Conservation (phyloP, 2,113 vertebrate genomes). For the Gracilinanus agilis region DNA sequence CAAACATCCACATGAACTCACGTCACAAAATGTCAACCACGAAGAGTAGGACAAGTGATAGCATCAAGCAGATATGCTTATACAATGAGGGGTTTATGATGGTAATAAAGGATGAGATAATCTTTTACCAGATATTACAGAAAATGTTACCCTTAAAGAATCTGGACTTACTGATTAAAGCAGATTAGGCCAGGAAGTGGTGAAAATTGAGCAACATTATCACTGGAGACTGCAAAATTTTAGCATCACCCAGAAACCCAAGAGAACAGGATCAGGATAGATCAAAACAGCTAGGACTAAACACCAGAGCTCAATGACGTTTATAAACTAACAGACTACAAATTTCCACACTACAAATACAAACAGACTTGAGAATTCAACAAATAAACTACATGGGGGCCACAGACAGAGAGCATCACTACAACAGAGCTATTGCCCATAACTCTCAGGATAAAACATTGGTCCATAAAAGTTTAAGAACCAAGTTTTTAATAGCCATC, state of each 20-base stretch:
- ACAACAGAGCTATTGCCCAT: neutral
- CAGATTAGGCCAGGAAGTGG: neutral
- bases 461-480: neutral
- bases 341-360: neutral
- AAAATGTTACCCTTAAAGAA: neutral
- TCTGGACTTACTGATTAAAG: neutral
- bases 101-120: neutral
- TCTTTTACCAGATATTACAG: neutral
- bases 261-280: neutral
- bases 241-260: neutral
- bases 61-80: neutral
- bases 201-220: neutral
- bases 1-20: neutral
- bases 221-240: neutral
- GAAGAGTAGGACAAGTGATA: neutral
- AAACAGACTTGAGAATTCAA: neutral
- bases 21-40: neutral
- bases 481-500: neutral
- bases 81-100: neutral
- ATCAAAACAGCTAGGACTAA: neutral
- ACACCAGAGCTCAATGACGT: neutral
- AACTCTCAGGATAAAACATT: neutral
- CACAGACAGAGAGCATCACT: neutral
- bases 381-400: neutral
- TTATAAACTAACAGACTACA: neutral